Conservation (phyloP, 92 coral and sea anemone genomes). For the Parazoanthus darwini region DNA sequence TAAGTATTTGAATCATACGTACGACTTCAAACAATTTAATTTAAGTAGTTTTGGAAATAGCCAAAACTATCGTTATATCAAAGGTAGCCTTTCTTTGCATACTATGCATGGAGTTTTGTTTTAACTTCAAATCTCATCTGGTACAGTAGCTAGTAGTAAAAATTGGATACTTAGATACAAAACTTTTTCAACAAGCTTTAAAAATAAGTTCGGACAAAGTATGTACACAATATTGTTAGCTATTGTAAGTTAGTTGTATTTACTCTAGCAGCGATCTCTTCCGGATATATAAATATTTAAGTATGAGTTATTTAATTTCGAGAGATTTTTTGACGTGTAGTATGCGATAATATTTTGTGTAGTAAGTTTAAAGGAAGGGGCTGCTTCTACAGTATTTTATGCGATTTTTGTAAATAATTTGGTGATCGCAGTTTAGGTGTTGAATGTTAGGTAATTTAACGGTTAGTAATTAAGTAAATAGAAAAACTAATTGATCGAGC, state of each 20-base stretch:
- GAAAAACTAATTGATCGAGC: not conserved
- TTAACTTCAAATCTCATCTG: not conserved
- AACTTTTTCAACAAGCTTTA: not conserved
- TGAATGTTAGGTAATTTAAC: not conserved
- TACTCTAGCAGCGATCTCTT: not conserved
- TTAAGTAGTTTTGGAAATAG: too few species aligned
- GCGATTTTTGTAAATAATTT: slow-evolving; percentile 20
- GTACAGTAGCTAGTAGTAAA: not conserved
- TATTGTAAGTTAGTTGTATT: not conserved
- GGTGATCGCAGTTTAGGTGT: slow-evolving; percentile 19
- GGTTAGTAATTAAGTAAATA: not conserved
- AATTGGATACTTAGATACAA: not conserved
- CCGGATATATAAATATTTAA: slow-evolving; percentile 7
- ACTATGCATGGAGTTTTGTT: not conserved
- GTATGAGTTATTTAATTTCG: not conserved
- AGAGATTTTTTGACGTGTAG: not conserved
- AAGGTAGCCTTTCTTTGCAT: not conserved
- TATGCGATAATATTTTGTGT: not conserved
- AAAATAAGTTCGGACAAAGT: not conserved
- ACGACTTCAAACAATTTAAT: not conserved
- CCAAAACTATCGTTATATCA: not conserved
- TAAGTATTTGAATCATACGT: not conserved
- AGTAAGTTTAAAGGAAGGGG: not conserved
- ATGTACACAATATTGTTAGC: not conserved
- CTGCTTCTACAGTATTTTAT: not conserved